Percentiles rank a stretch among this genome's conserved stretches.
Conservation (phyloP, 2,888 invertebrate genomes). For the Drosophila rellima region DNA sequence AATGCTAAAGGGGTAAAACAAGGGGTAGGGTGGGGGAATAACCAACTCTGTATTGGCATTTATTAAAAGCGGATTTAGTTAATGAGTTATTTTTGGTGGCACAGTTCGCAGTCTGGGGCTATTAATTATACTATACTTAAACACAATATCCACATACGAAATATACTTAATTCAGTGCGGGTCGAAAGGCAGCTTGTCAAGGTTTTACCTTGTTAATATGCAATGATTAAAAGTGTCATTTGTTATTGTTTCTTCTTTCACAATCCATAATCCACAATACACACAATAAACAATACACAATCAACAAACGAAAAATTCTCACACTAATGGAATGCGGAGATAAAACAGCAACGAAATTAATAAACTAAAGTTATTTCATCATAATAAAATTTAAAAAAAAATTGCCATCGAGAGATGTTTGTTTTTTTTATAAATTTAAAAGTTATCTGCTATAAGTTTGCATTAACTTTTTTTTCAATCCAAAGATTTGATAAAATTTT, state of each 20-base stretch:
- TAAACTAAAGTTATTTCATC: background rate
- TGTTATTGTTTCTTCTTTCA: slow-evolving; percentile 59
- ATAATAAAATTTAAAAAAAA: background rate
- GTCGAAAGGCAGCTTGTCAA: slow-evolving; percentile 47
- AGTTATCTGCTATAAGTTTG: too few species aligned
- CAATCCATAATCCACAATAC: slow-evolving; percentile 18
- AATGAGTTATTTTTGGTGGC: slow-evolving; percentile 79
- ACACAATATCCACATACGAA: slow-evolving; percentile 10
- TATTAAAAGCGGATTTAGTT: slow-evolving; percentile 83
- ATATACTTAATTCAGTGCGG: slow-evolving; percentile 53
- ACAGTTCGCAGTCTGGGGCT: slow-evolving; percentile 66
- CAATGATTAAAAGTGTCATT: slow-evolving; percentile 81
- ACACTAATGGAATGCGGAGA: slow-evolving; percentile 13
- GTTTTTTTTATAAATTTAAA: too few species aligned
- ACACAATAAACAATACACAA: slow-evolving; percentile 2
- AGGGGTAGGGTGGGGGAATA: background rate
- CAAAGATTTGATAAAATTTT: too few species aligned
- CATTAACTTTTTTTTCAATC: too few species aligned
- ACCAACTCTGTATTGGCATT: slow-evolving; percentile 61
- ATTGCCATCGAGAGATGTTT: background rate
- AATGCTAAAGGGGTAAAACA: slow-evolving; percentile 6
- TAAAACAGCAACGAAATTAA: background rate
- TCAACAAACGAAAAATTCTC: slow-evolving; percentile 3
- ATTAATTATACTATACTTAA: slow-evolving; percentile 63
- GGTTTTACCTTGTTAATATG: slow-evolving; percentile 75